These are phyloP conservation scores for Clinocottus analis DNA, from an alignment of 2,113 vertebrate genomes.

Conservation along the genomic window DNA sequence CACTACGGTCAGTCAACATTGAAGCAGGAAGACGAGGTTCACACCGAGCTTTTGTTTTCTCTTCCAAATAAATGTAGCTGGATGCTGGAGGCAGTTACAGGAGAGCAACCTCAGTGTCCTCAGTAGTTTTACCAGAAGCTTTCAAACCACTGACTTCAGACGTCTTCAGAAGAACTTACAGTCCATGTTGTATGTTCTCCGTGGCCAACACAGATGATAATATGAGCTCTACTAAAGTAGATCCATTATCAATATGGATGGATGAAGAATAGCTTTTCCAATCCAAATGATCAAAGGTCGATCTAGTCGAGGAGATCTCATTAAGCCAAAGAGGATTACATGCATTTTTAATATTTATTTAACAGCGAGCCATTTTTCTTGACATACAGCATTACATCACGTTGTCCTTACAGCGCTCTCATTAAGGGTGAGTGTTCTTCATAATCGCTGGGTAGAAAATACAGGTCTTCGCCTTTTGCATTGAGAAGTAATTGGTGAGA, in stretches of 20 bases:
- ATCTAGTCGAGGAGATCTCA: not conserved
- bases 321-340: not conserved
- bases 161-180: no score
- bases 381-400: not conserved
- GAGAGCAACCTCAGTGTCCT: no score
- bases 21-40: not conserved
- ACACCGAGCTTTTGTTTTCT: no score
- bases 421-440: no score
- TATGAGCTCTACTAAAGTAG: not conserved
- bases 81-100: no score
- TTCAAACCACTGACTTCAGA: no score
- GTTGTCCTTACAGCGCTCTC: not conserved
- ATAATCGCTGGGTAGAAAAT: not conserved
- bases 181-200: not conserved
- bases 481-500: not conserved
- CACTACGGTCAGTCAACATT: not conserved
- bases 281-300: not conserved
- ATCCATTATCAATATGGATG: not conserved
- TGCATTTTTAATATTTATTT: not conserved
- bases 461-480: not conserved
- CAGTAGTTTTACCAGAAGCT: no score
- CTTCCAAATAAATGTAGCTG: not conserved
- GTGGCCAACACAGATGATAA: not conserved
- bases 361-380: not conserved
- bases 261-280: not conserved